A percentile compares a stretch with the other conserved stretches of the same genome.
Conservation (phyloP, 2,797 vertebrate genomes). For the Acanthurus tractus region DNA sequence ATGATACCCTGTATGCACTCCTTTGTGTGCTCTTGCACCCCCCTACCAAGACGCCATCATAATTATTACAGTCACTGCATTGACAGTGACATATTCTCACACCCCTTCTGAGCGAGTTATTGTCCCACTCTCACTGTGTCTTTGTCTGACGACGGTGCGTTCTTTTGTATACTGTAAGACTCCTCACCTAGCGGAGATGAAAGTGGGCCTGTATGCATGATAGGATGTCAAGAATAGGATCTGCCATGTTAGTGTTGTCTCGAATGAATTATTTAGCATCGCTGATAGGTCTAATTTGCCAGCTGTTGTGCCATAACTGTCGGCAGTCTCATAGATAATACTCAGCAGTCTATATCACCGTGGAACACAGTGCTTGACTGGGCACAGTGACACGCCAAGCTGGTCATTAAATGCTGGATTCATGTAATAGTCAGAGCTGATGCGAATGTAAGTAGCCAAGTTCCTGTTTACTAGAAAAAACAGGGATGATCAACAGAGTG, state of each 20-base stretch:
- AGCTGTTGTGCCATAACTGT: conserved; percentile 85
- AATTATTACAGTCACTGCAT: conserved; percentile 67
- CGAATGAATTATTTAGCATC: conserved; percentile 85
- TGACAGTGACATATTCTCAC: conserved; percentile 71
- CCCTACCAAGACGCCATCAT: conserved; percentile 35
- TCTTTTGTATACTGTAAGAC: conserved; percentile 77
- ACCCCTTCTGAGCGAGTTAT: conserved; percentile 69
- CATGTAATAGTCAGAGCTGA: conserved; percentile 67
- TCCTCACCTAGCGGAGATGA: conserved; percentile 80
- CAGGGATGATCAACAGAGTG: conserved; percentile 15
- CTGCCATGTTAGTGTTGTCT: conserved; percentile 84
- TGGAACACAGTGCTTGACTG: conserved; percentile 76
- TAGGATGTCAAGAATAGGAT: conserved; percentile 83
- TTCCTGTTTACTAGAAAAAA: conserved; percentile 75
- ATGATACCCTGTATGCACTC: conserved; percentile 32
- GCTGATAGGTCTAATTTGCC: conserved; percentile 85
- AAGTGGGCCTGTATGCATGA: conserved; percentile 77
- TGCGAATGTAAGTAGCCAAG: conserved; percentile 70
- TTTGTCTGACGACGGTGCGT: conserved; percentile 52
- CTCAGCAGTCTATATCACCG: conserved; percentile 78
- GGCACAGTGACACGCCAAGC: conserved; percentile 78
- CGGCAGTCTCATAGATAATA: conserved; percentile 79
- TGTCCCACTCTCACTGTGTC: conserved; percentile 58
- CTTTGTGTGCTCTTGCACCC: conserved; percentile 49
- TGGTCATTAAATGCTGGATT: conserved; percentile 69